phyloP scores from a whole-genome alignment of 2,797 vertebrate genomes.

The Trachops cirrhosus region DNA sequence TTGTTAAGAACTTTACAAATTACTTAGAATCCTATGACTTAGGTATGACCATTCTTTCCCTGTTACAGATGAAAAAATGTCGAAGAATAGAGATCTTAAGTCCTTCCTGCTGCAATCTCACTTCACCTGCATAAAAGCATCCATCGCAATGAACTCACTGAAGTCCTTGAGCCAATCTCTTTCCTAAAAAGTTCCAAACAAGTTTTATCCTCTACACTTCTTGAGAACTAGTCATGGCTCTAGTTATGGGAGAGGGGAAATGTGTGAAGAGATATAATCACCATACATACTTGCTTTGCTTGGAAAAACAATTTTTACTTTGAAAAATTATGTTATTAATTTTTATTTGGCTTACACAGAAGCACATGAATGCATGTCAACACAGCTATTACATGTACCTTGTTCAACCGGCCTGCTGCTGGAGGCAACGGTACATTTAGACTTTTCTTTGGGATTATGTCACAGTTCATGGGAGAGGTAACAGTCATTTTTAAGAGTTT shows the following conservation, averaged over 20 bases:
- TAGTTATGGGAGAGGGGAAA: neutral
- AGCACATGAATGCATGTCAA: constrained; percentile 17
- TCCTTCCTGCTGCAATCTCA: neutral
- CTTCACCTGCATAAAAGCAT: neutral
- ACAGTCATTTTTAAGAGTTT: constrained; percentile 10
- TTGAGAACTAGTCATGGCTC: neutral
- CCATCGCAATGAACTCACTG: neutral
- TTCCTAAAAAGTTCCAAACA: neutral
- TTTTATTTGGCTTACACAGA: constrained; percentile 58
- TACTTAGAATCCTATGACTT: neutral
- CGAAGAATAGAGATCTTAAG: neutral
- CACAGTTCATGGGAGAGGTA: constrained; percentile 22
- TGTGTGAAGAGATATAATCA: neutral
- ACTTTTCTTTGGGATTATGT: neutral
- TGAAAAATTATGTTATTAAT: constrained; percentile 29
- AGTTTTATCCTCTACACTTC: neutral
- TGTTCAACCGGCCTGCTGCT: neutral
- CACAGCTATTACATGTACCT: neutral
- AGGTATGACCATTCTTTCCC: neutral
- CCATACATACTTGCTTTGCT: constrained; percentile 9
- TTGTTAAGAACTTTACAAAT: neutral
- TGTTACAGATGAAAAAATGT: neutral
- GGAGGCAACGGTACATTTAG: neutral
- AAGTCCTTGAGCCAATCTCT: neutral
- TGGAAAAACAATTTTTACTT: constrained; percentile 34